Evolutionary conservation across 2,113 vertebrate genomes (phyloP).

Genomic region (Cynopterus brachyotis): DNA sequence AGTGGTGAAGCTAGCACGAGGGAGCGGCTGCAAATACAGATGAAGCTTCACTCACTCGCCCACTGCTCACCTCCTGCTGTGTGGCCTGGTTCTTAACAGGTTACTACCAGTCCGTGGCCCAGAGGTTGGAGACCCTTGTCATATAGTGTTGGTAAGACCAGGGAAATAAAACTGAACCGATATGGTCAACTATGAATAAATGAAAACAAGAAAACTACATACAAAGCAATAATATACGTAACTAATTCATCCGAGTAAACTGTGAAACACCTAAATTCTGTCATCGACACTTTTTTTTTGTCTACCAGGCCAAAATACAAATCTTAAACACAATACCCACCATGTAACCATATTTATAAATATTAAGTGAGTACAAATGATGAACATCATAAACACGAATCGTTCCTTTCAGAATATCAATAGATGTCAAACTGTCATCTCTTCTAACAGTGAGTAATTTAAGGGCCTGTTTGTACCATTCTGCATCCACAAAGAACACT

Average conservation of each 20-base stretch:
- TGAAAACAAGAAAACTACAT: not conserved
- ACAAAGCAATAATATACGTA: not conserved
- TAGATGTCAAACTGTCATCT: not conserved
- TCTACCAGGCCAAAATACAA: not conserved
- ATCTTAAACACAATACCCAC: not conserved
- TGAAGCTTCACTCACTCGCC: too few relatives aligned
- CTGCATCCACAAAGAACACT: not conserved
- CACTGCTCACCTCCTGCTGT: too few relatives aligned
- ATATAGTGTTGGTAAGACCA: not conserved
- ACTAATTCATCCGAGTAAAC: not conserved
- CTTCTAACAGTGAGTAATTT: not conserved
- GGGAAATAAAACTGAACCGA: not conserved
- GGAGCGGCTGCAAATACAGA: too few relatives aligned
- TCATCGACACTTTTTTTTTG: not conserved
- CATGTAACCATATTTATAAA: not conserved
- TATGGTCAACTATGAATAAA: not conserved
- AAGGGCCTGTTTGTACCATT: not conserved
- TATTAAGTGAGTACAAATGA: not conserved
- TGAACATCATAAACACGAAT: not conserved
- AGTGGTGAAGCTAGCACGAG: too few relatives aligned
- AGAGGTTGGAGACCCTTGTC: not conserved
- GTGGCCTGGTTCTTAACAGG: too few relatives aligned
- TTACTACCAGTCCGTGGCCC: too few relatives aligned
- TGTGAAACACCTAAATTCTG: not conserved
- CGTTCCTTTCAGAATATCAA: not conserved